Conservation (phyloP, 2,888 invertebrate species). For the Cremastobaeus sp. region DNA sequence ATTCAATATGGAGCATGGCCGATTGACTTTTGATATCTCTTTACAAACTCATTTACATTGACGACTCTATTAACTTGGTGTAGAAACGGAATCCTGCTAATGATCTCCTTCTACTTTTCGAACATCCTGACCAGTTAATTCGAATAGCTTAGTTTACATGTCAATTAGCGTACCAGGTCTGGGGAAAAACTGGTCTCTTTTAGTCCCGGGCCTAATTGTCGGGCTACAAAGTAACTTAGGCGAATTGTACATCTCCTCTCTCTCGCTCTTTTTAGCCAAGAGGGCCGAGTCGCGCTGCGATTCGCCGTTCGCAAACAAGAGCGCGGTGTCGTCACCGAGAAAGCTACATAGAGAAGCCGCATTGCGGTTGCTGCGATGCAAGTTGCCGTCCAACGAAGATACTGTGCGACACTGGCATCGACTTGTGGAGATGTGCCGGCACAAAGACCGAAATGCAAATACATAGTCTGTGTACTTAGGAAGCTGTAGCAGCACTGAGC, state of each 20-base stretch:
- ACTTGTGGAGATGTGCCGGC: constrained; percentile 66
- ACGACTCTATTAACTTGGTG: constrained; percentile 1
- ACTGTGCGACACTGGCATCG: constrained; percentile 56
- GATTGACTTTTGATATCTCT: too few species aligned
- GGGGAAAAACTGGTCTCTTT: too few species aligned
- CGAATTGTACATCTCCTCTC: constrained; percentile 20
- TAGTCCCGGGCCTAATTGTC: not conserved
- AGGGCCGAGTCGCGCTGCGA: too few species aligned
- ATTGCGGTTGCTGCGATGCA: constrained; percentile 72
- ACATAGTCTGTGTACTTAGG: constrained; percentile 77
- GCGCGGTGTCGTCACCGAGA: constrained; percentile 26
- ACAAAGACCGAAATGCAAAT: constrained; percentile 78
- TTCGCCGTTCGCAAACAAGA: constrained; percentile 18
- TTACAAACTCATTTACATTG: constrained; percentile 11
- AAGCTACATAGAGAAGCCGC: constrained; percentile 65
- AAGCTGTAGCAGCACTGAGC: constrained; percentile 74
- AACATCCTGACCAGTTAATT: constrained; percentile 1
- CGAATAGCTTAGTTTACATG: not conserved
- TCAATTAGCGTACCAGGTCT: too few species aligned
- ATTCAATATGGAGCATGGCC: too few species aligned
- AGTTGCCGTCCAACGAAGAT: constrained; percentile 64
- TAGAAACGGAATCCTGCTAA: constrained; percentile 20
- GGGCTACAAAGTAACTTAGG: not conserved
- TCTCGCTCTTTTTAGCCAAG: too few species aligned
- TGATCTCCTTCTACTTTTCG: too few species aligned